A percentile compares a stretch with the other conserved stretches of the same genome.
Evolutionary conservation across 2,888 invertebrate genomes (phyloP).

Genomic region (Hirudinaria manillensis): DNA sequence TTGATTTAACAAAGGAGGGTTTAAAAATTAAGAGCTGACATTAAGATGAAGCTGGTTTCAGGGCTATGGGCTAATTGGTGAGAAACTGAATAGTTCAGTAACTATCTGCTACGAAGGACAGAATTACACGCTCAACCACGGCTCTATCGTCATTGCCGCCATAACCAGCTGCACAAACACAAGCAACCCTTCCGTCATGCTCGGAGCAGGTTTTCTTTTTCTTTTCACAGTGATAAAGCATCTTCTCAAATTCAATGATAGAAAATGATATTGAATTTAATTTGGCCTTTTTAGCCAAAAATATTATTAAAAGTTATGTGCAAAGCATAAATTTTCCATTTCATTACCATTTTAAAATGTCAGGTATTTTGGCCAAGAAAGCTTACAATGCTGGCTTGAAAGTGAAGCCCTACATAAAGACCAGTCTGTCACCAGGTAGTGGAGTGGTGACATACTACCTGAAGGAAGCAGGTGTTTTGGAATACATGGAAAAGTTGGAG

Average conservation of each 20-base stretch:
- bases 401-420: constrained; percentile 89
- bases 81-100: constrained; percentile 62
- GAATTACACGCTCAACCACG: constrained; percentile 74
- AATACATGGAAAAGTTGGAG: constrained; percentile 76
- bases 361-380: constrained; percentile 75
- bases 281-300: no score
- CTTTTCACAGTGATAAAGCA: no score
- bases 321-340: no score
- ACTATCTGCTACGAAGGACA: constrained; percentile 75
- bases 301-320: no score
- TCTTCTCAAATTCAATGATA: no score
- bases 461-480: constrained; percentile 82
- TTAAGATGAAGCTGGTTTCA: constrained; percentile 59
- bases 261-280: no score
- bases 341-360: no score
- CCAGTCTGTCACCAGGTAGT: constrained; percentile 88
- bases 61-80: constrained; percentile 73
- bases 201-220: constrained; percentile 72
- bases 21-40: no score
- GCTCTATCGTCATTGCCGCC: constrained; percentile 91
- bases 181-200: constrained; percentile 94
- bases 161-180: constrained; percentile 98
- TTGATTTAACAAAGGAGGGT: no score
- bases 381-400: constrained; percentile 82
- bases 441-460: constrained; percentile 88